Base-by-base conservation (phyloP, 2,888 invertebrate species). In the Bombyx huttoni region DNA sequence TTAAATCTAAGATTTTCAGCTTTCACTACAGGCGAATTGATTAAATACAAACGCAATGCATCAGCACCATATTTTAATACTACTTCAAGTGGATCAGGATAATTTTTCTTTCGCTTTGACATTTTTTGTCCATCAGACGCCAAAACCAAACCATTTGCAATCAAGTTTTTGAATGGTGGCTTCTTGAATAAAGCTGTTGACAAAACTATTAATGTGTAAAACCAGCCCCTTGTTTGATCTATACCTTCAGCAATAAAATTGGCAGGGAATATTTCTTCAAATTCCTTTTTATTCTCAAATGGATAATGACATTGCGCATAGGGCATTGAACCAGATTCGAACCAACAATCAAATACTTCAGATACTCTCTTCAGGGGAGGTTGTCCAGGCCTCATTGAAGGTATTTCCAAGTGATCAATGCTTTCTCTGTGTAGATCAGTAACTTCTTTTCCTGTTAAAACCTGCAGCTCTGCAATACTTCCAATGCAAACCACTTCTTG, bases 291-390 rank as follows among this genome's bases (percentile, higher is more conserved):
- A 67, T 94, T 94, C 77, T 98, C 97, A 79, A 99, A 99, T 0
- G 99, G 99, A 78, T 96, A 99, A 82, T 98, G 98, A 64, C 92
- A 91, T 75, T 98, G 98, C 0, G 98, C 99, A 71, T 98, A 99
- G 0, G 99, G 99, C 99, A 99, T 99, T 14, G 98, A 97, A 6
- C 99, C 99, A 0, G 98, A 98, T 78, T 99, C 99, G 83, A 99
- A 99, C 99, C 99, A 99, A 76, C 99, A 99, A 81, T 99, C 99
- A 81, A 99, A 99, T 0, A 99, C 99, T 82, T 99, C 98, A 0
- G 93, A 73, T 6, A 99, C 93, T 52, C 99, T 91, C 57, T 90
- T 92, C 35, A 99, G 82, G 10, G 95, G 94, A 5, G 97, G 96
- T 54, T 93, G 91, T 7, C 97, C 98, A 0, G 93, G 91, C 45